Conservation (phyloP, 2,113 vertebrate species). For the Cygnus atratus region DNA sequence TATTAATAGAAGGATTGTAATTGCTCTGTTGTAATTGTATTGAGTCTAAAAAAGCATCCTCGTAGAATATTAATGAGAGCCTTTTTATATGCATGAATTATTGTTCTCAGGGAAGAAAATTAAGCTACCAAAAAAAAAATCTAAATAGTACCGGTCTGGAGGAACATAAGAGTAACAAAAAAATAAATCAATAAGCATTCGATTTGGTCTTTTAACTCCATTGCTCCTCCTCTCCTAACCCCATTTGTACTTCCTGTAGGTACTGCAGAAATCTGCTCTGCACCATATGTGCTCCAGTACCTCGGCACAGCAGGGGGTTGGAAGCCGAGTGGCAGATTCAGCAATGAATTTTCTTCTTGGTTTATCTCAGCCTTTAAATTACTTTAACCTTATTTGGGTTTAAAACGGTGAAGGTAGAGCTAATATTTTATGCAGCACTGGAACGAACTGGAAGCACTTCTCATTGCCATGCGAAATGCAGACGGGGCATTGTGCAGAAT, state of each 20-base stretch:
- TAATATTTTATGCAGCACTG: conserved; percentile 1
- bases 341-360: not conserved
- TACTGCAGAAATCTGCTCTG: rapidly evolving
- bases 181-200: not conserved
- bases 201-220: not conserved
- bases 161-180: not conserved
- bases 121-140: not conserved
- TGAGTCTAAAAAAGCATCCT: conserved; percentile 5
- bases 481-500: conserved; percentile 32
- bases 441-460: conserved; percentile 20
- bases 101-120: not conserved
- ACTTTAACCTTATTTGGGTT: conserved; percentile 33
- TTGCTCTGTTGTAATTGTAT: conserved; percentile 15
- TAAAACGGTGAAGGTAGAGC: conserved; percentile 5
- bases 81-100: conserved; percentile 16
- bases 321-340: not conserved
- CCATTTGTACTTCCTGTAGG: not conserved
- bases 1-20: conserved; percentile 44
- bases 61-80: conserved; percentile 50
- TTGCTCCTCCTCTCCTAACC: not conserved
- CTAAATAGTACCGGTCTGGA: not conserved
- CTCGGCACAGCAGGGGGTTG: not conserved
- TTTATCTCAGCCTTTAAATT: not conserved
- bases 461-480: conserved; percentile 33
- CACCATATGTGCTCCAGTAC: not conserved